Evolutionary conservation across 2,888 invertebrate genomes (phyloP).

Genomic region (Mechanitis messenoides): DNA sequence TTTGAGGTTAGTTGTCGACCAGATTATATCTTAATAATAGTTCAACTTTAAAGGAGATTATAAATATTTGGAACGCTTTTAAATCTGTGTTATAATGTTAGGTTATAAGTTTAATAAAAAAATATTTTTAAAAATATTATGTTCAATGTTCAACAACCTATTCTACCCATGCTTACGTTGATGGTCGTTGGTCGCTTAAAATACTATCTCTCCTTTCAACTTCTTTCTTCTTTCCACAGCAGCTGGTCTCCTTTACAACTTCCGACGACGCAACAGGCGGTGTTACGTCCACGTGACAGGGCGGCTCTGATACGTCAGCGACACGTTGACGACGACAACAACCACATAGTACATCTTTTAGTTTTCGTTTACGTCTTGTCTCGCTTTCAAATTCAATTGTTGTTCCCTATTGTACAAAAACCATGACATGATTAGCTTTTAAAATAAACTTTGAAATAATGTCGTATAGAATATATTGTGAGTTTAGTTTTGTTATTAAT

Average conservation of each 20-base stretch:
- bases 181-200: constrained; percentile 65
- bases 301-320: constrained; percentile 42
- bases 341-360: constrained; percentile 65
- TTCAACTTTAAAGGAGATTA: too few relatives aligned
- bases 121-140: too few relatives aligned
- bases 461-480: too few relatives aligned
- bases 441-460: not conserved
- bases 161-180: constrained; percentile 42
- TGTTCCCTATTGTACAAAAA: constrained; percentile 41
- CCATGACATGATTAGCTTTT: not conserved
- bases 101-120: too few relatives aligned
- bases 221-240: constrained; percentile 64
- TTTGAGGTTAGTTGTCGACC: too few relatives aligned
- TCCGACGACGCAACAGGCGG: constrained; percentile 37
- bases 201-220: constrained; percentile 75
- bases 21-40: too few relatives aligned
- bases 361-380: constrained; percentile 62
- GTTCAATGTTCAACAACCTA: too few relatives aligned
- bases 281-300: constrained; percentile 39
- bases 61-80: too few relatives aligned
- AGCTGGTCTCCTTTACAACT: constrained; percentile 50
- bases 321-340: constrained; percentile 54
- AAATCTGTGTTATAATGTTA: too few relatives aligned
- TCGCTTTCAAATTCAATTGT: constrained; percentile 66
- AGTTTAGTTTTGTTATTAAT: too few relatives aligned